Evolutionary conservation across 1,140 invertebrate genomes (phyloP), one percentile per base, ranked within the genome.

Genomic region (Drosophila kurseongensis): DNA sequence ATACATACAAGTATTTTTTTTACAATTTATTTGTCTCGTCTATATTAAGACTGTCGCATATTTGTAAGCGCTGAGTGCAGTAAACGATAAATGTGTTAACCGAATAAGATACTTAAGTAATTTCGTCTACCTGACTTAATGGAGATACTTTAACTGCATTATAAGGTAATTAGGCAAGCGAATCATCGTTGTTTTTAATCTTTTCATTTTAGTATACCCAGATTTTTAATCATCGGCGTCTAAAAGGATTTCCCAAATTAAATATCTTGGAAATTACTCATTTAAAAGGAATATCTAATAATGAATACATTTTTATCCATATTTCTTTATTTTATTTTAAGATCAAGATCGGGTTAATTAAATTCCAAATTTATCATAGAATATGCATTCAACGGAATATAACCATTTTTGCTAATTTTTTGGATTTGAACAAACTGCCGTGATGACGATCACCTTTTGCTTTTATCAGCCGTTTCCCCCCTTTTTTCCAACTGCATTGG

Each of bases 11-110:
- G 50, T 36, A 36, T 52, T 59, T 74, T 52, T 59, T 74, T 75
- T 35, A 14, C 9, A 75, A 51, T 57, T 68, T 68, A 56, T 57
- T 57, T 62, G 29, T 41, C 45, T 72, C 14, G 44, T 56, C 69
- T 48, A 71, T 71, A 77, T 71, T 78, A 58, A 62, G 48, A 36
- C 47, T 51, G 45, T 56, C 45, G 50, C n/a, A 65, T 69, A 75
- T 78, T 78, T 68, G 60, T 50, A 52, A 57, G 47, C 67, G 45
- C 59, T 52, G 72, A 80, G 78, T 75, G 82, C 78, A 78, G 78
- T 75, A 78, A 45, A 69, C 81, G 58, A 44, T 54, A 84, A 80
- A 73, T 84, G 73, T 76, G 80, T 78, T 83, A 65, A 68, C 50
- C 52, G 13, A 23, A 67, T 40, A 41, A 52, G 67, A 55, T 68